phyloP scores from a whole-genome alignment of 2,888 invertebrate genomes.

The Heliconius ismenius region DNA sequence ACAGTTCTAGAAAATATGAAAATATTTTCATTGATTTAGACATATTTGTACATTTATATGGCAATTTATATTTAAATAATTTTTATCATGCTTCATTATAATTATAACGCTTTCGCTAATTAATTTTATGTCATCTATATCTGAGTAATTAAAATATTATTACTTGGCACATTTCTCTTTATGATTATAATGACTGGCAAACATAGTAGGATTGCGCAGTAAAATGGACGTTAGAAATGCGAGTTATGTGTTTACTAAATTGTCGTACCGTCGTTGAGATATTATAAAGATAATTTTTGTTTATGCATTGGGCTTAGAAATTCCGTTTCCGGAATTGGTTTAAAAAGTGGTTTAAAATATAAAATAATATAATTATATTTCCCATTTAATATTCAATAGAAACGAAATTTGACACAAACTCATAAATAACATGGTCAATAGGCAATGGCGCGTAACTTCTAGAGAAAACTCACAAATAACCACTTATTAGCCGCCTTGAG shows the following conservation, averaged over 20 bases:
- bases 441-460: slow-evolving; percentile 71
- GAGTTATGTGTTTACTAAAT: background rate
- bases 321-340: background rate
- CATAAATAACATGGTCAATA: slow-evolving; percentile 25
- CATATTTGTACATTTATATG: background rate
- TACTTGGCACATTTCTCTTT: slow-evolving; percentile 38
- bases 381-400: slow-evolving; percentile 15
- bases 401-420: slow-evolving; percentile 18
- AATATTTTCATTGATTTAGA: background rate
- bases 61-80: background rate
- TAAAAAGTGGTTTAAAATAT: background rate
- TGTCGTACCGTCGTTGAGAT: background rate
- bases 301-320: background rate
- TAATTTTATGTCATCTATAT: slow-evolving; percentile 36
- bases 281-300: background rate
- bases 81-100: slow-evolving; percentile 24
- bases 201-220: background rate
- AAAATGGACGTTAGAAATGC: slow-evolving; percentile 13
- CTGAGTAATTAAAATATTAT: slow-evolving; percentile 38
- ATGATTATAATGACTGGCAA: slow-evolving; percentile 36
- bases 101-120: slow-evolving; percentile 39
- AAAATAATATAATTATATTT: background rate
- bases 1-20: slow-evolving; percentile 5
- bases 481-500: slow-evolving; percentile 73
- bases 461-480: slow-evolving; percentile 80